Percentiles rank a stretch among this genome's conserved stretches.
Evolutionary conservation across 2,113 vertebrate species (phyloP).

Genomic region (Erythrolamprus reginae): DNA sequence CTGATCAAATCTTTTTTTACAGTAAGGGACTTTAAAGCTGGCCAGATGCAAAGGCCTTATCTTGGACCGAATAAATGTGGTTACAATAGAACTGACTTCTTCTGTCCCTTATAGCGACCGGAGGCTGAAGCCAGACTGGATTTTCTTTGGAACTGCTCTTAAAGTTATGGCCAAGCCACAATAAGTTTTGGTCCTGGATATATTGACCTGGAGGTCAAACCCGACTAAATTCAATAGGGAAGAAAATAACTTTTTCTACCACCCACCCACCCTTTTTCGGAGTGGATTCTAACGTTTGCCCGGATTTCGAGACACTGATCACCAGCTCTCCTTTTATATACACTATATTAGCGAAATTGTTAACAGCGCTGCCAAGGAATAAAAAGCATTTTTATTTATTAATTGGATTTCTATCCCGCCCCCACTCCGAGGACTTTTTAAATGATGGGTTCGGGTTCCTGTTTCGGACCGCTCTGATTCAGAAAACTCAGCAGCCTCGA

Average conservation of each 20-base stretch:
- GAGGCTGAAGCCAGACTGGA: background rate
- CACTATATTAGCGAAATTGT: too few species aligned
- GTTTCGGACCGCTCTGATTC: conserved; percentile 52
- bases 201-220: background rate
- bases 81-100: background rate
- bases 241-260: too few species aligned
- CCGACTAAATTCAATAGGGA: background rate
- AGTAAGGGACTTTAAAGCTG: background rate
- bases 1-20: background rate
- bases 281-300: background rate
- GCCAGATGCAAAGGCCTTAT: background rate
- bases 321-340: background rate
- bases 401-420: too few species aligned
- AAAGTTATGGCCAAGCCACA: background rate
- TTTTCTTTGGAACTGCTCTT: background rate
- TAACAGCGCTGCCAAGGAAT: background rate
- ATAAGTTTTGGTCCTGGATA: background rate
- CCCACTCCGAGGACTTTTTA: too few species aligned
- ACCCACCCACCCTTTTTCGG: too few species aligned
- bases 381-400: too few species aligned
- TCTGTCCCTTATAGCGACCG: too few species aligned
- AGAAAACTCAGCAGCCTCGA: background rate
- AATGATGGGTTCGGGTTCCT: conserved; percentile 51
- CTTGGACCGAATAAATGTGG: background rate
- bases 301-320: background rate